phyloP scores from a whole-genome alignment of 2,797 vertebrate genomes.

The Hipposideros larvatus region DNA sequence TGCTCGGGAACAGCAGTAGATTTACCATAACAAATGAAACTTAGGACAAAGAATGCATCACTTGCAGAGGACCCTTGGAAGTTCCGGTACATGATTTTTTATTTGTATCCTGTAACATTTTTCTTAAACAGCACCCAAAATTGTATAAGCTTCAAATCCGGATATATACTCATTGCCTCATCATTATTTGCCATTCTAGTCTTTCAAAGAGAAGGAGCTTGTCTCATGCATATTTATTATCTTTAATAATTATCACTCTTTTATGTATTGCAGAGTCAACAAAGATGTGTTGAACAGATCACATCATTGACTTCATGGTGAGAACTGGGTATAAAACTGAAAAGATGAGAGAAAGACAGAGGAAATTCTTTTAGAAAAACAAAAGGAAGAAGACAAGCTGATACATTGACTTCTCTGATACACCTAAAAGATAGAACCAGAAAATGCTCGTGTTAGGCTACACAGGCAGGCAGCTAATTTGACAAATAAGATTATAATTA shows the following conservation, averaged over 20 bases:
- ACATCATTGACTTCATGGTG: neutral
- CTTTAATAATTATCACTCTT: neutral
- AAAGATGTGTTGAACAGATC: neutral
- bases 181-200: neutral
- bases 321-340: neutral
- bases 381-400: neutral
- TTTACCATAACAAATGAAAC: neutral
- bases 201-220: neutral
- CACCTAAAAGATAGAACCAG: neutral
- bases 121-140: neutral
- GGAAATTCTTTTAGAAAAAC: neutral
- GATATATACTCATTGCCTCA: neutral
- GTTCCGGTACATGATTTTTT: rapidly evolving
- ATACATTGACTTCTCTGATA: neutral
- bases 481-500: neutral
- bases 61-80: neutral
- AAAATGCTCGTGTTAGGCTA: neutral
- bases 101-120: neutral
- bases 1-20: neutral
- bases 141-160: neutral
- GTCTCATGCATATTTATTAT: neutral
- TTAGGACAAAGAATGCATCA: neutral
- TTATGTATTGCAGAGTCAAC: neutral
- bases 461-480: neutral
- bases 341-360: neutral